Base-by-base conservation (phyloP, 2,113 vertebrate species). In the Cavia aperea region DNA sequence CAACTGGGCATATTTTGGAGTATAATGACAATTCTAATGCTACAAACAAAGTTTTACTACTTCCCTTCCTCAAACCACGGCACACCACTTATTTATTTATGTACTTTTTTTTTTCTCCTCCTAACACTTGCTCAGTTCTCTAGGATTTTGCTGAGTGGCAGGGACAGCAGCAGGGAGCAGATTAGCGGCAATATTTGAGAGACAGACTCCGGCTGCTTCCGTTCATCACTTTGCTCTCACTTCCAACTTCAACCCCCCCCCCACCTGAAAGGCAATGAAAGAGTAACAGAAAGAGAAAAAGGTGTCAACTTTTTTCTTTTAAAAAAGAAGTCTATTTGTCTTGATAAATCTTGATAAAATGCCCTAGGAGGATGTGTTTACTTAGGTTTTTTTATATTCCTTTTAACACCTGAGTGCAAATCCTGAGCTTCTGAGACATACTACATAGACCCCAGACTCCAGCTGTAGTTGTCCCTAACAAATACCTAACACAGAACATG, bases 331-430 rank as follows among this genome's bases (percentile, higher is more conserved):
- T 93, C 86, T 86, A 13, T 94, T 95, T 94, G 89, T 93, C 70
- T 94, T 95, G n/a, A n/a, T n/a, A n/a, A n/a, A n/a, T n/a, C 16
- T 92, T 90, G 83, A 92, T 89, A 86, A 95, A 92, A 88, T 92
- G 23, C 21, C 66, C 83, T 81, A n/a, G 56, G 58, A 92, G 43
- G 31, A 89, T 96, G 60, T 81, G 23, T 92, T 89, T 92, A 89
- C 88, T 88, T 86, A 49, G 58, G 13, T 1, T 63, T 81, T 39
- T 86, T 51, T 5, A 19, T 39, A 23, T 5, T 46, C 18, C 7
- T 72, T 90, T 65, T 1, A 49, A 10, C 81, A 90, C 88, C 68
- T 43, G 60, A n/a, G 60, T 87, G 10, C 19, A 78, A 92, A 10
- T 21, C 33, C 29, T n/a, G 6, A 33, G 54, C 6, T 92, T 93